These are phyloP conservation scores for Muricea muricata DNA, from an alignment of 92 coral and sea anemone genomes.

Conservation along the genomic window DNA sequence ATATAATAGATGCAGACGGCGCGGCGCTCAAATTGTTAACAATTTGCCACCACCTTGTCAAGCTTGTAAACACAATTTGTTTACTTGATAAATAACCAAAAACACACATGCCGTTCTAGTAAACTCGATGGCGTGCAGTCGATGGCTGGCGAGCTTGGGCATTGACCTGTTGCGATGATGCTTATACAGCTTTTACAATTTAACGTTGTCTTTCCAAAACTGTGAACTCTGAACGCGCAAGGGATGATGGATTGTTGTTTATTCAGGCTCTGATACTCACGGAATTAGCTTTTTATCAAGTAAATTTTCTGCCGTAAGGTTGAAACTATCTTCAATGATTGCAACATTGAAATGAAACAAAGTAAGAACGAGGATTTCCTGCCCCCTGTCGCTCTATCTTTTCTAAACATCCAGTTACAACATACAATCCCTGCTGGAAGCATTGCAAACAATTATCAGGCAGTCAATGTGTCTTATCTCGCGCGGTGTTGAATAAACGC, in stretches of 20 bases:
- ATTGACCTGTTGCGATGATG: no score
- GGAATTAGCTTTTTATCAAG: no score
- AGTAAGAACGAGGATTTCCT: background rate
- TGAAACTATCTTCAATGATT: background rate
- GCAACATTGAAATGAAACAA: background rate
- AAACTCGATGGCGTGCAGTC: background rate
- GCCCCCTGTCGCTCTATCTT: background rate
- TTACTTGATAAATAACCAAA: conserved; percentile 4
- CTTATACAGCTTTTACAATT: no score
- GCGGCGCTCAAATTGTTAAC: background rate
- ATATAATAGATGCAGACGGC: background rate
- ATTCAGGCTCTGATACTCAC: no score
- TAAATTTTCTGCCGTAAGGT: no score
- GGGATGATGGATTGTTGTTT: no score
- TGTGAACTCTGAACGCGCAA: no score
- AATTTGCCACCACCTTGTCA: conserved; percentile 13
- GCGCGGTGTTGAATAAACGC: background rate
- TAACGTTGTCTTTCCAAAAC: no score
- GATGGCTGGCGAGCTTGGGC: no score
- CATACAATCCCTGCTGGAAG: background rate
- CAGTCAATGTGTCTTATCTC: background rate
- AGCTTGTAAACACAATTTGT: conserved; percentile 3
- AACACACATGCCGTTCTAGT: background rate
- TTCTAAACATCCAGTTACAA: background rate
- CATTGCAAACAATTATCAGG: background rate